Evolutionary conservation across 2,888 invertebrate genomes (phyloP).

Genomic region (Tenthredo amoena): DNA sequence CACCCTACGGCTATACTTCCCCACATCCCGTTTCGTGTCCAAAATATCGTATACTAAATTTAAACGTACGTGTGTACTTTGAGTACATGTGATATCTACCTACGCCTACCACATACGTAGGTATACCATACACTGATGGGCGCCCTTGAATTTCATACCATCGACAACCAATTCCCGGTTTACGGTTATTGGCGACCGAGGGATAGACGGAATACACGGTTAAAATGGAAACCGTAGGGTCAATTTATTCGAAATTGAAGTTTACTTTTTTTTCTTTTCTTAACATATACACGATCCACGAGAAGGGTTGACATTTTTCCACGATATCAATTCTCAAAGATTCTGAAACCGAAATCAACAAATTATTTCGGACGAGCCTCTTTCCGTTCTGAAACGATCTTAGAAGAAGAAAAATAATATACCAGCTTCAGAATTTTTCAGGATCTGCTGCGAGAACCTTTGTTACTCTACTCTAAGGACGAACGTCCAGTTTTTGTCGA

Average conservation of each 20-base stretch:
- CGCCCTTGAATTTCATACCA: constrained; percentile 11
- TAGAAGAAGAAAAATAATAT: no score
- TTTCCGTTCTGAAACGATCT: no score
- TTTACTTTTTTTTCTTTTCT: neutral
- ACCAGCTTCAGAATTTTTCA: no score
- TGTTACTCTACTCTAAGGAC: no score
- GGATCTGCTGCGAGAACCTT: no score
- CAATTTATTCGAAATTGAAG: neutral
- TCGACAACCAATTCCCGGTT: constrained; percentile 13
- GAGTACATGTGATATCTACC: neutral
- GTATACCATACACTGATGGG: neutral
- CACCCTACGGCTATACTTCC: constrained; percentile 24
- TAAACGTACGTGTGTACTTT: neutral
- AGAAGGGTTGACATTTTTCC: neutral
- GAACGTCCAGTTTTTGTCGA: no score
- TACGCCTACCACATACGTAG: neutral
- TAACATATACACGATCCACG: neutral
- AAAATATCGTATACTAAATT: constrained; percentile 15
- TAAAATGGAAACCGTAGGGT: neutral
- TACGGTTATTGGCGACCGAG: neutral
- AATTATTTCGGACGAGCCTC: no score
- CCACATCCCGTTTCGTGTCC: neutral
- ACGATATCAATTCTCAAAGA: no score
- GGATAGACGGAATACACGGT: neutral
- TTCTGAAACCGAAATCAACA: no score